phyloP scores from a whole-genome alignment of 2,888 invertebrate genomes.

The Spilosoma lubricipeda region DNA sequence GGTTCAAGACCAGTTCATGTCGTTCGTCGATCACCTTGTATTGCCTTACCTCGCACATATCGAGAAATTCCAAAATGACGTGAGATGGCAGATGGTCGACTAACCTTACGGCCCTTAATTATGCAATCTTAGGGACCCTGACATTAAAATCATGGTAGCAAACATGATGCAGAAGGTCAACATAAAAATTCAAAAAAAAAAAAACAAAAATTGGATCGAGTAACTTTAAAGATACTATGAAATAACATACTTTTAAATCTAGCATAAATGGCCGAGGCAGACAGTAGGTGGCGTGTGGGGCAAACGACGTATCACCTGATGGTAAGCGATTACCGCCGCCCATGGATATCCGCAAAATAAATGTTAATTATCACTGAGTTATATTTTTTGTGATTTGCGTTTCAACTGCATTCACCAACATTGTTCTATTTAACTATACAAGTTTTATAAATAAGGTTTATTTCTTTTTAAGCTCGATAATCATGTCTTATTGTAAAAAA shows the following conservation, averaged over 20 bases:
- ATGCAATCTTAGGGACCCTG: constrained; percentile 30
- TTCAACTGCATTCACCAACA: too few species aligned
- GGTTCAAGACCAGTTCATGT: constrained; percentile 11
- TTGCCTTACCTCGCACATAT: constrained; percentile 31
- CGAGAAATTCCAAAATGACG: constrained; percentile 39
- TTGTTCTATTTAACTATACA: too few species aligned
- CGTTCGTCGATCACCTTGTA: constrained; percentile 37
- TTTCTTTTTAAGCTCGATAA: too few species aligned
- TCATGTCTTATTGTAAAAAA: neutral
- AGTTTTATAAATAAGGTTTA: too few species aligned
- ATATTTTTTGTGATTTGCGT: too few species aligned
- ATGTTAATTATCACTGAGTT: too few species aligned
- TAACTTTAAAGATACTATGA: neutral
- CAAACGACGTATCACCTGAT: too few species aligned
- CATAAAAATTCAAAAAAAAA: constrained; percentile 19
- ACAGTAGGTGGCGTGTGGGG: too few species aligned
- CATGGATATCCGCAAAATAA: too few species aligned
- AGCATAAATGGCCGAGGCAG: neutral
- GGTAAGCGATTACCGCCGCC: too few species aligned
- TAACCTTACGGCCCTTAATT: constrained; percentile 26
- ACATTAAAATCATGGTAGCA: constrained; percentile 30
- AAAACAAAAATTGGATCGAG: neutral
- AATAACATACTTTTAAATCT: neutral
- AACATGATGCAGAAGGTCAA: constrained; percentile 12
- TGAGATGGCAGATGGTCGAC: constrained; percentile 45